Evolutionary conservation across 2,888 invertebrate genomes (phyloP).

Genomic region (Xanthia togata): DNA sequence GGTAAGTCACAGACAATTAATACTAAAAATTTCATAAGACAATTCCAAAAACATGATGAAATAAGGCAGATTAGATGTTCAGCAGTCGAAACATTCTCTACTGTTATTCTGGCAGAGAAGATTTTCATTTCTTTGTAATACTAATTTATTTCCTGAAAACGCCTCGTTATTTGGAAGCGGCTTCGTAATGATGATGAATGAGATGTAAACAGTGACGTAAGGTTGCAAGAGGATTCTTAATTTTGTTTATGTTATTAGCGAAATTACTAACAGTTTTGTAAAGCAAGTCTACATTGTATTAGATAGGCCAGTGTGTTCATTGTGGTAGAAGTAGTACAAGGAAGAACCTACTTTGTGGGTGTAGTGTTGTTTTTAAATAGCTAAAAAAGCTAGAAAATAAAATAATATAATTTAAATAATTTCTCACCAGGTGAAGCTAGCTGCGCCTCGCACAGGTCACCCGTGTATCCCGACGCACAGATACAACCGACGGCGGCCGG

Average conservation of each 20-base stretch:
- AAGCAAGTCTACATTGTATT: neutral
- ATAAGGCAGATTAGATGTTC: neutral
- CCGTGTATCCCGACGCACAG: slow-evolving; percentile 92
- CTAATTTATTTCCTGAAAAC: slow-evolving; percentile 62
- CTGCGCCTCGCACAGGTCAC: slow-evolving; percentile 93
- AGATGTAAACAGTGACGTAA: slow-evolving; percentile 5
- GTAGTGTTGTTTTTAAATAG: neutral
- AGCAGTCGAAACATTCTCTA: neutral
- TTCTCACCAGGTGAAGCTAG: slow-evolving; percentile 85
- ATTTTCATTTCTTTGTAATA: slow-evolving; percentile 40
- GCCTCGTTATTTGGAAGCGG: slow-evolving; percentile 45
- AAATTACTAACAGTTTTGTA: neutral
- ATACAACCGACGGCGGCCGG: slow-evolving; percentile 94
- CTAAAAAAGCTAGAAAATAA: neutral
- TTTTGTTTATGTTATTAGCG: neutral
- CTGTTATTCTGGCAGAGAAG: neutral
- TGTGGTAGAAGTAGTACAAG: neutral
- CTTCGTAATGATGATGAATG: slow-evolving; percentile 62
- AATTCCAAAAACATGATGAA: neutral
- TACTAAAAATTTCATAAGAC: too few species aligned
- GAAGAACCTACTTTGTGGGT: neutral
- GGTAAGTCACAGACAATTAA: neutral
- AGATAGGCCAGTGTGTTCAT: neutral
- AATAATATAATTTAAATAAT: neutral
- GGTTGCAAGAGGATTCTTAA: neutral